These are phyloP conservation scores for Ectemnius lituratus DNA, from an alignment of 2,888 invertebrate species.

Conservation along the genomic window DNA sequence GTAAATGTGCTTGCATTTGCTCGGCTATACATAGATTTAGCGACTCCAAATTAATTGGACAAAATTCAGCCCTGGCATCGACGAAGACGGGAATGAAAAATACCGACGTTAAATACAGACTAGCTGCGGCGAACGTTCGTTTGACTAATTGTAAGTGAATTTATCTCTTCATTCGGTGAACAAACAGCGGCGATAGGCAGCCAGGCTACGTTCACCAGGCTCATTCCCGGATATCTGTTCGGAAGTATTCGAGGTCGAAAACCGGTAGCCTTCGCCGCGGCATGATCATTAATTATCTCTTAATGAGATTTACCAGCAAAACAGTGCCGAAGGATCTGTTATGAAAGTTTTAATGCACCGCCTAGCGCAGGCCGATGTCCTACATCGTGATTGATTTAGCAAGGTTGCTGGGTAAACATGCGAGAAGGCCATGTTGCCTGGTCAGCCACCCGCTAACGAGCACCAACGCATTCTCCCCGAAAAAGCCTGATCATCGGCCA, in stretches of 20 bases:
- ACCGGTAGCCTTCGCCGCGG: slow-evolving; percentile 1
- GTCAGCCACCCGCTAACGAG: too few species aligned
- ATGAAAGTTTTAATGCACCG: slow-evolving; percentile 25
- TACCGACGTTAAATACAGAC: too few species aligned
- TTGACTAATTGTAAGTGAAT: background rate
- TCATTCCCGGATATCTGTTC: too few species aligned
- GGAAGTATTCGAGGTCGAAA: background rate
- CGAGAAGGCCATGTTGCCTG: background rate
- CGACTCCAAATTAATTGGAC: too few species aligned
- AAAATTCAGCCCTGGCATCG: too few species aligned
- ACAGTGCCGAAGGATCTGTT: slow-evolving; percentile 18
- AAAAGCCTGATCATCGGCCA: too few species aligned
- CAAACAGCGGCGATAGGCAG: background rate
- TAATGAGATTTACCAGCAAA: slow-evolving; percentile 25
- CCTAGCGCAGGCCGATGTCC: slow-evolving; percentile 24
- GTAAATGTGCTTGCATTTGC: too few species aligned
- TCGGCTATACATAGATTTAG: too few species aligned
- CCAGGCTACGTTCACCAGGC: background rate
- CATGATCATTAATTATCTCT: slow-evolving; percentile 30
- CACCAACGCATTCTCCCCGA: too few species aligned
- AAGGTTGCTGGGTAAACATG: slow-evolving; percentile 12
- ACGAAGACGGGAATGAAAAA: too few species aligned
- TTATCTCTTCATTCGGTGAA: background rate
- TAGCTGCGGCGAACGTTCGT: too few species aligned
- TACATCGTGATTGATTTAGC: slow-evolving; percentile 39